Evolutionary conservation across 2,888 invertebrate genomes (phyloP), one percentile per base, ranked within the genome.

Genomic region (Petrolisthes manimaculis): DNA sequence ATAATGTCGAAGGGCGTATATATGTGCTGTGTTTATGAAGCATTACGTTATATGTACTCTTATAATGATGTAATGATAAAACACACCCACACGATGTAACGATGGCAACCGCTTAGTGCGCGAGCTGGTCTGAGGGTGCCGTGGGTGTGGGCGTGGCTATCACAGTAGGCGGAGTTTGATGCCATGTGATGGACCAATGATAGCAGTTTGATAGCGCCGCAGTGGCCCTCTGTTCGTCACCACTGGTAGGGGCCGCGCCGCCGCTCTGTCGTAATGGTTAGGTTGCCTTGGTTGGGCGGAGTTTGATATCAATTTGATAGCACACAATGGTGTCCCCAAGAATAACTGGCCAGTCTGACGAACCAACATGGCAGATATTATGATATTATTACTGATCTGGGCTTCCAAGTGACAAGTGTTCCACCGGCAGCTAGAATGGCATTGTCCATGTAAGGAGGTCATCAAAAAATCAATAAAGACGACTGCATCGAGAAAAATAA

Each of bases 221-320:
- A 67, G 83, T 83, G 82, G 82, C 83, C 85, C 85, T 71, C 83
- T 5, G 21, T 81, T 71, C 85, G 78, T 86, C 86, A 86, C 83
- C 82, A 85, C 56, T 84, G 83, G 88, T 67, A 79, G 79, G 80
- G 71, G 71, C 37, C 56, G 84, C 80, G 84, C 84, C 80, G 85
- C 77, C 75, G 56, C 75, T 55, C 54, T 54, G 81, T 55, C 21
- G 82, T 85, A 85, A 85, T 88, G 88, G 86, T 82, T 37, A 56
- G 81, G 82, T 75, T 82, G 53, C 56, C 67, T 82, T 67, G 67
- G 56, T 56, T 37, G 89, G 88, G 89, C 82, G 89, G 89, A 86
- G 89, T 89, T 89, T 86, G 82, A 89, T 89, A 89, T 89, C 89
- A 89, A 89, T 75, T 85, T 89, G 89, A 89, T 89, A 61, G 89